Evolutionary conservation across 2,797 vertebrate genomes (phyloP).

Genomic region (Sebastes reedi): DNA sequence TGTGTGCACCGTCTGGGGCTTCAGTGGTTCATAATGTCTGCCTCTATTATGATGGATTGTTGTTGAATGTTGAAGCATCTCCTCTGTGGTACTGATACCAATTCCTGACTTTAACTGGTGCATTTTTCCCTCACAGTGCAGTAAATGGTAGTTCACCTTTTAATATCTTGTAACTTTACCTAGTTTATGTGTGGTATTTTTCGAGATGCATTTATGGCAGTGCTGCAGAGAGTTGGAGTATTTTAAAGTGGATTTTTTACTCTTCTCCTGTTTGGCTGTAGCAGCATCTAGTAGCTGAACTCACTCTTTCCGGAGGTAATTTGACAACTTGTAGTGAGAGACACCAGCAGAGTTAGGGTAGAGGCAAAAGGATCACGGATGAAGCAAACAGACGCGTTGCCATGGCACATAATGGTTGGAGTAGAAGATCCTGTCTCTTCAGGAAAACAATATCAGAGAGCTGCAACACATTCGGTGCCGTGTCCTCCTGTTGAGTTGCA

Average conservation of each 20-base stretch:
- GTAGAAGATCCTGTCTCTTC: conserved; percentile 39
- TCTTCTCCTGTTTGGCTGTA: background rate
- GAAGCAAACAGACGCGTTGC: conserved; percentile 60
- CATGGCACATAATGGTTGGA: conserved; percentile 51
- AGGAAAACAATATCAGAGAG: conserved; percentile 52
- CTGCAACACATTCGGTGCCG: conserved; percentile 22
- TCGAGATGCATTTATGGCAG: background rate
- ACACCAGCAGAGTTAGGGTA: conserved; percentile 9
- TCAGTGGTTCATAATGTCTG: background rate
- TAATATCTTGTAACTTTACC: background rate
- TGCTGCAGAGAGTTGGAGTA: background rate
- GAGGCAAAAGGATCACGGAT: conserved; percentile 17
- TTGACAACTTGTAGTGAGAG: conserved; percentile 50
- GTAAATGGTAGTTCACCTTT: background rate
- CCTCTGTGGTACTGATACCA: background rate
- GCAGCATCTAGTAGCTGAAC: conserved; percentile 10
- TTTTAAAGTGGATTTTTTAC: conserved; percentile 9
- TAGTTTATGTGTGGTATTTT: background rate
- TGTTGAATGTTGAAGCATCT: conserved; percentile 1
- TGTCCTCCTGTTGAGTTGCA: conserved; percentile 32
- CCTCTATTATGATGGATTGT: background rate
- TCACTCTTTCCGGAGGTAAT: conserved; percentile 38
- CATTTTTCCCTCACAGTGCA: conserved; percentile 4
- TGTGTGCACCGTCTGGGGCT: background rate
- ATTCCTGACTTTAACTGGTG: conserved; percentile 10